Base-by-base conservation (phyloP, 2,797 vertebrate species). In the Echiichthys vipera region DNA sequence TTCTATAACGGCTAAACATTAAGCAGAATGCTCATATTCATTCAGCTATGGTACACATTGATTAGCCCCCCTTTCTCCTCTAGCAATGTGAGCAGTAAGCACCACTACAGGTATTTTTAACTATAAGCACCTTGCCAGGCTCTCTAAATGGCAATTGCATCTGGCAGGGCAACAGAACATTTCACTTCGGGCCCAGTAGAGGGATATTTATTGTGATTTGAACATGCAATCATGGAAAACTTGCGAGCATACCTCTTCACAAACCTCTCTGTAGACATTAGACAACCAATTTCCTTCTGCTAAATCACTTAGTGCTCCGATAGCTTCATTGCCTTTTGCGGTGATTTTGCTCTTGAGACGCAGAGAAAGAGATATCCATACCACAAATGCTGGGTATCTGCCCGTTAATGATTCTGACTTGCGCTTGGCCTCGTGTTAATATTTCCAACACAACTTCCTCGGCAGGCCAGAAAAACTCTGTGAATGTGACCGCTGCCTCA, bases 171-270 rank as follows among this genome's bases (percentile, higher is more conserved):
- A 59, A 72, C 70, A 86, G 56, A 84, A 86, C 80, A 75, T 86
- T 91, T 80, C 78, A 86, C 76, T 83, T 80, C 22, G 2, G 81
- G 62, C 71, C 88, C 80, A 54, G 85, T 65, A 65, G 71, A 78
- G 71, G 76, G 63, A 80, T 88, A 84, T 92, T 91, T 92, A 88
- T 81, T 91, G 89, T 84, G 89, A 91, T 91, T 83, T 88, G 86
- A 92, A 91, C 88, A 88, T 89, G 84, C 83, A 91, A 92, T 92
- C 89, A 88, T 92, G 91, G 90, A 93, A 94, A 91, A 84, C 88
- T 85, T 88, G 85, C 24, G 45, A 85, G 83, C 88, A 86, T 93
- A 89, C 84, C 85, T 90, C 87, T 90, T 86, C 74, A 81, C 84
- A 85, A 92, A 86, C 79, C 87, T 81, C 85, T 84, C 84, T 86